Evolutionary conservation across 2,888 invertebrate genomes (phyloP).

Genomic region (Pristionchus exspectatus): DNA sequence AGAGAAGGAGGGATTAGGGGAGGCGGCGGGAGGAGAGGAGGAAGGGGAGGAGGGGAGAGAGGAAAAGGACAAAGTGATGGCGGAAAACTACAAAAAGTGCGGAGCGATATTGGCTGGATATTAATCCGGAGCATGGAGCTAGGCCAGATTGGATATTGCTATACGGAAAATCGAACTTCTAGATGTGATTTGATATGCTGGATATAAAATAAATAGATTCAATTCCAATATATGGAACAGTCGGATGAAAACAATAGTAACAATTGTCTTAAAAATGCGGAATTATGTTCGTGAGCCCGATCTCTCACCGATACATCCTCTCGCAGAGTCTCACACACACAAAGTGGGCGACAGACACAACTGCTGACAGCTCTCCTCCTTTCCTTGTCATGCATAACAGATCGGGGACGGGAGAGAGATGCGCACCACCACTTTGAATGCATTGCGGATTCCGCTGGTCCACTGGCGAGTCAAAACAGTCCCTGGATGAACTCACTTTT

Average conservation of each 20-base stretch:
- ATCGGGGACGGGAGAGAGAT: background rate
- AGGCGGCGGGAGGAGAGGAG: constrained; percentile 52
- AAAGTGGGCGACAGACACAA: constrained; percentile 9
- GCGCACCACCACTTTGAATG: constrained; percentile 7
- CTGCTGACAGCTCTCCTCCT: constrained; percentile 25
- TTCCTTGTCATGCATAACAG: constrained; percentile 40
- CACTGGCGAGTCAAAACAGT: background rate
- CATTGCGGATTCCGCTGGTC: constrained; percentile 1
- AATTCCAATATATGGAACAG: background rate
- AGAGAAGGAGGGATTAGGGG: constrained; percentile 36
- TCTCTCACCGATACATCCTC: background rate
- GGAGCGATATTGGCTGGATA: constrained; percentile 49
- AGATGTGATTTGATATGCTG: background rate
- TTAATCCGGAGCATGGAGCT: background rate
- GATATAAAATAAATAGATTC: background rate
- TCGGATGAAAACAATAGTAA: too few relatives aligned
- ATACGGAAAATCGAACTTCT: background rate
- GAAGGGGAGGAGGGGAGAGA: background rate
- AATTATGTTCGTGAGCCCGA: background rate
- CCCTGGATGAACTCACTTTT: background rate
- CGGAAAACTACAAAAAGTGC: constrained; percentile 33
- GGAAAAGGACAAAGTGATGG: constrained; percentile 50
- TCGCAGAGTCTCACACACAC: background rate
- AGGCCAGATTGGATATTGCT: constrained; percentile 3
- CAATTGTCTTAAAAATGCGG: too few relatives aligned